These are phyloP conservation scores for Norana najaformis DNA, from an alignment of 2,888 invertebrate species.

Conservation along the genomic window DNA sequence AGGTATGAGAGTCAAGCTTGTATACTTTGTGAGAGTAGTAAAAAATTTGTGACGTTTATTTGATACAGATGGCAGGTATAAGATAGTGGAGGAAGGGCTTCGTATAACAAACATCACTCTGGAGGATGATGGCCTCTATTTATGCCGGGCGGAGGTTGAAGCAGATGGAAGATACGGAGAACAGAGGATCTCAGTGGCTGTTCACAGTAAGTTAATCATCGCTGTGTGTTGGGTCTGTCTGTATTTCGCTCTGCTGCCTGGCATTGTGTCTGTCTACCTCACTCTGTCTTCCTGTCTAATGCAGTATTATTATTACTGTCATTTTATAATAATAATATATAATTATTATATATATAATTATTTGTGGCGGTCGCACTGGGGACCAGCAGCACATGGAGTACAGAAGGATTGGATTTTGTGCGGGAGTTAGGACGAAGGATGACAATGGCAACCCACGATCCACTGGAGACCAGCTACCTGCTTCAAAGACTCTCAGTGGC, in stretches of 20 bases:
- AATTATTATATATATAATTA: background rate
- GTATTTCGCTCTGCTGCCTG: background rate
- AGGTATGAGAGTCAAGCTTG: background rate
- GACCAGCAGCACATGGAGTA: too few relatives aligned
- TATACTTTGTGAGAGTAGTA: background rate
- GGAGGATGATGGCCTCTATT: slow-evolving; percentile 45
- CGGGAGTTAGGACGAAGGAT: too few relatives aligned
- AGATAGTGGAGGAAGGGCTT: slow-evolving; percentile 40
- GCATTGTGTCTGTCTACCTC: background rate
- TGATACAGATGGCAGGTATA: slow-evolving; percentile 34
- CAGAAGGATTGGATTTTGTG: too few relatives aligned
- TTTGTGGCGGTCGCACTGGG: too few relatives aligned
- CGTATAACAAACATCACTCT: slow-evolving; percentile 42
- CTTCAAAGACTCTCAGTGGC: too few relatives aligned
- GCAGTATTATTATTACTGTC: background rate
- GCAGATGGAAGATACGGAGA: slow-evolving; percentile 36
- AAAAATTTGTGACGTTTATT: too few relatives aligned
- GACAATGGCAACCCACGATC: too few relatives aligned
- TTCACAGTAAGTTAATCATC: slow-evolving; percentile 41
- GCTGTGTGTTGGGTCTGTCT: background rate
- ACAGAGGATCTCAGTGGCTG: slow-evolving; percentile 41
- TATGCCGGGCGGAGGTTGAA: slow-evolving; percentile 44
- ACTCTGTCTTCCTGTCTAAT: background rate
- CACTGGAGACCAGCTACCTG: too few relatives aligned
- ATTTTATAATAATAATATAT: background rate